Percentiles rank a stretch among this genome's conserved stretches.
phyloP scores from a whole-genome alignment of 2,797 vertebrate species.

The Falco concolor region DNA sequence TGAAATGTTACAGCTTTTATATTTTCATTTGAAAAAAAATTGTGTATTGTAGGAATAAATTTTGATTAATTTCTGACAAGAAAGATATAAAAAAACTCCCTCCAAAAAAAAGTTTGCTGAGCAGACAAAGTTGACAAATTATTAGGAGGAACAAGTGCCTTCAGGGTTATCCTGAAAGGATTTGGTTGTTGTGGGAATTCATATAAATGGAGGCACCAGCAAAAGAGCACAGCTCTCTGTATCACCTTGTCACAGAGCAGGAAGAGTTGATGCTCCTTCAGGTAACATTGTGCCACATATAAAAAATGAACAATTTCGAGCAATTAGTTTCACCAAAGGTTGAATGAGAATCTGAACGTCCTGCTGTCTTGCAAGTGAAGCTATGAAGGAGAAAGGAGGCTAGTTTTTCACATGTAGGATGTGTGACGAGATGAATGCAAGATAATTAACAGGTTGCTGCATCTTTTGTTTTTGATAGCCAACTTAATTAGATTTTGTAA shows the following conservation, averaged over 20 bases:
- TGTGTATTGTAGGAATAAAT: background rate
- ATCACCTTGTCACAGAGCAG: background rate
- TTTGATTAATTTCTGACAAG: background rate
- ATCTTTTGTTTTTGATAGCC: background rate
- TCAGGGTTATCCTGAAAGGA: background rate
- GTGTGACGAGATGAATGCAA: background rate
- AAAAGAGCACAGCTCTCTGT: background rate
- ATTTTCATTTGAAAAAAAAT: background rate
- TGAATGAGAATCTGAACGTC: background rate
- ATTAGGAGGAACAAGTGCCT: background rate
- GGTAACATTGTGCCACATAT: background rate
- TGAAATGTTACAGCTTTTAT: background rate
- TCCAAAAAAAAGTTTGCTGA: background rate
- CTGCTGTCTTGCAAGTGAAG: background rate
- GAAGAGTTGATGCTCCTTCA: constrained; percentile 1
- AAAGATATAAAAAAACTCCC: background rate
- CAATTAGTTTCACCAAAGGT: constrained; percentile 1
- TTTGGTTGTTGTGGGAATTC: background rate
- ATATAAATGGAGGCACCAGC: background rate
- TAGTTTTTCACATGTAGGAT: background rate
- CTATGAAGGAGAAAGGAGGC: background rate
- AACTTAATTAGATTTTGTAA: background rate
- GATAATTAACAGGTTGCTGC: background rate
- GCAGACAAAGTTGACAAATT: background rate
- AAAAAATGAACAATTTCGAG: constrained; percentile 4